Base-by-base conservation (phyloP, 2,888 invertebrate species). In the Hipparchia sbordonii region DNA sequence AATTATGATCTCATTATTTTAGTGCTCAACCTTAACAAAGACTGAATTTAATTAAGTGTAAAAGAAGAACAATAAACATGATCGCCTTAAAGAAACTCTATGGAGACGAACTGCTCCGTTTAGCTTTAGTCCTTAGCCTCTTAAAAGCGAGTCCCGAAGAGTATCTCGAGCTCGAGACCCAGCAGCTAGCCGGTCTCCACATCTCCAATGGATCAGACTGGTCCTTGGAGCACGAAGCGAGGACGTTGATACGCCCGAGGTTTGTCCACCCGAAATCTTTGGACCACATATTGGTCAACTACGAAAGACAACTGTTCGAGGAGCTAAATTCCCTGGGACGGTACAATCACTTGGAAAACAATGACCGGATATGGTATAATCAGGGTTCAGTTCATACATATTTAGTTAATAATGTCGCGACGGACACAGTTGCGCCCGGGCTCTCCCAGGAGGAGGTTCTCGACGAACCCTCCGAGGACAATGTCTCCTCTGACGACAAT, bases 71-170 rank as follows among this genome's bases (percentile, higher is more conserved):
- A 74, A 72, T 59, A 69, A 82, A 66, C 45, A 97, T 97, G 97
- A 94, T 97, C 91, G 96, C 96, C 81, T 90, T 97, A 81, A 97
- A 97, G 92, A 97, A 97, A 88, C 91, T 97, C 65, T 97, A 97
- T 82, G 95, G 97, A 68, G 97, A 97, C 86, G 97, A 97, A 93
- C 93, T 98, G 82, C 89, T 98, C 77, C 96, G 97, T 87, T 92
- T 98, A 80, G 96, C 98, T 79, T 88, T 98, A 86, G 95, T 98
- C 79, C 92, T 98, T 82, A 96, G 98, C 87, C 94, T 98, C 78
- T 88, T 98, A 71, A 95, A 97, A 80, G 96, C 96, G 12, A 96
- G 97, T 85, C 96, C 97, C 0, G 96, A 96, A 78, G 95, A 95
- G 45, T 95, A 96, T 82, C 88, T 96, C 68, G 94, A 95, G 80